phyloP scores from a whole-genome alignment of 2,888 invertebrate genomes.

The Steinernema scapterisci region DNA sequence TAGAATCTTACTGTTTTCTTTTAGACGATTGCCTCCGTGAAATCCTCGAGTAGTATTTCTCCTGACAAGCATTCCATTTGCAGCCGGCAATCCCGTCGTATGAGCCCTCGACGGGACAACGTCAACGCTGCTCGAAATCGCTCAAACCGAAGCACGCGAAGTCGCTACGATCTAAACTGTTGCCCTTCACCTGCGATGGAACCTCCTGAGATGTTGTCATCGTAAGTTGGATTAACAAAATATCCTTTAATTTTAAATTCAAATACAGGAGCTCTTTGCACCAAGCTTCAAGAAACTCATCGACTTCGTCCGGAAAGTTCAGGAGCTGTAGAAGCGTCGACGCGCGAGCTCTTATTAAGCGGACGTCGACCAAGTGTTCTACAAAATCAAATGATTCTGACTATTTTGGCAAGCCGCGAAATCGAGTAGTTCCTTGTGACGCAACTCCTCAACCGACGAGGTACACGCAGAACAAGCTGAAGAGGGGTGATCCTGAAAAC shows the following conservation, averaged over 20 bases:
- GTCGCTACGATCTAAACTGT: too few species aligned
- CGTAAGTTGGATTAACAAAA: neutral
- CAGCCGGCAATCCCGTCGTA: neutral
- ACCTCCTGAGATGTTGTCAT: neutral
- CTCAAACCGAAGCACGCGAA: neutral
- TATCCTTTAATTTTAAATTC: too few species aligned
- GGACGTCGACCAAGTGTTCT: too few species aligned
- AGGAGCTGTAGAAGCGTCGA: too few species aligned
- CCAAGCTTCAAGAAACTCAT: too few species aligned
- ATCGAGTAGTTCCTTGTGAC: too few species aligned
- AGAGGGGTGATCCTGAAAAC: neutral
- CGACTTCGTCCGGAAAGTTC: too few species aligned
- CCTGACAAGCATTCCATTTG: neutral
- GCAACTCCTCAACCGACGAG: neutral
- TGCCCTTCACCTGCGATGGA: slow-evolving; percentile 6
- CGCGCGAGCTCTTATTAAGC: too few species aligned
- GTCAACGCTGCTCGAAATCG: neutral
- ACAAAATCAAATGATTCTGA: too few species aligned
- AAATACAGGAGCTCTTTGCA: too few species aligned
- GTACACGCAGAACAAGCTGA: neutral
- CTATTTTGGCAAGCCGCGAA: too few species aligned
- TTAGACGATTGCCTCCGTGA: neutral
- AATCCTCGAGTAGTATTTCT: neutral
- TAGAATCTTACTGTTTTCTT: too few species aligned
- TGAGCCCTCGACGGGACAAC: neutral